Base-by-base conservation (phyloP, 1,140 invertebrate species). In the Ceratina australensis region DNA sequence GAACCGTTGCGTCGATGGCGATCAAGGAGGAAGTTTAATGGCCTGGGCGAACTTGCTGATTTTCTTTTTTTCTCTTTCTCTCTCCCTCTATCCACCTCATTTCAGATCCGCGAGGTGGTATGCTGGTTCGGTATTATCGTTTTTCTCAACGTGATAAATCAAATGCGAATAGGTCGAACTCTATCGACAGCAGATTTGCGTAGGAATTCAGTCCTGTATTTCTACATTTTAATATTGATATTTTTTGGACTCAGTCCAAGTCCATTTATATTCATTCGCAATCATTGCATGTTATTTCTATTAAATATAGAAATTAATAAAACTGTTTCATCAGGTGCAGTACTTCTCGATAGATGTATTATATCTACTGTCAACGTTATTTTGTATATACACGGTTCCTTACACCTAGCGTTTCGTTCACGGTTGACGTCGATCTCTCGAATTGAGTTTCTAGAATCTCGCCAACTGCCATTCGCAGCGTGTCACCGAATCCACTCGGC, bases 21-120 rank as follows among this genome's bases (percentile, higher is more conserved):
- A 74, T 56, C 28, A 42, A 65, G 20, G 15, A 33, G 50, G 20
- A 65, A 65, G 18, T 63, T 63, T 49, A 49, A 63, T 33, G 24
- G 47, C 13, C 26, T 3, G 13, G 15, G 33, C 16, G 12, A 26
- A 49, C 8, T 71, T 15, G 28, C 7, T 2, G 3, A n/a, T 42
- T 7, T 10, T 8, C 24, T 18, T 18, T 22, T 22, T n/a, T 13
- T 24, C n/a, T 63, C n/a, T n/a, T n/a, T n/a, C n/a, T n/a, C n/a
- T n/a, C n/a, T n/a, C n/a, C n/a, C n/a, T n/a, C n/a, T n/a, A n/a
- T n/a, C 33, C 8, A 33, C 26, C 18, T 50, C 26, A 50, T 61
- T 61, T 18, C 24, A 22, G 42, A 7, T 22, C 20, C 20, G 13
- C 33, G 68, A 15, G 22, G 18, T 60, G 42, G 64, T 42, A 66